A percentile compares a stretch with the other conserved stretches of the same genome.
These are phyloP conservation scores for Taenioides sp. DNA, from an alignment of 2,797 vertebrate species.

Conservation along the genomic window DNA sequence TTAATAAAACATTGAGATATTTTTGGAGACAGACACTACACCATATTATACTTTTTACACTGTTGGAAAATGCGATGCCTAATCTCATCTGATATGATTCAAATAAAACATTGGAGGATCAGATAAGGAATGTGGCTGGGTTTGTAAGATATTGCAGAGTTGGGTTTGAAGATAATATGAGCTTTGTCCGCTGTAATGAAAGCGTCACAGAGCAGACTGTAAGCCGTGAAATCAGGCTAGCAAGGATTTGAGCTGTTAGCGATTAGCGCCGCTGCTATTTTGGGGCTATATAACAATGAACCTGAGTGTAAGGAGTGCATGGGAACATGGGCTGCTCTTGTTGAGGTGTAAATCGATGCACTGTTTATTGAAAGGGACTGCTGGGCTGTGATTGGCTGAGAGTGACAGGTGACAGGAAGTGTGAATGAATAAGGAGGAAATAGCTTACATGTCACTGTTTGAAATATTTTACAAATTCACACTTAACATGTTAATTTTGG, in stretches of 20 bases:
- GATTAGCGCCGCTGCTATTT: conserved; percentile 4
- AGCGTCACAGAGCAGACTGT: background rate
- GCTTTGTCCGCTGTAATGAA: background rate
- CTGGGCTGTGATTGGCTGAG: too few species aligned
- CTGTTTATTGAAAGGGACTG: background rate
- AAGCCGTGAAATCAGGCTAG: conserved; percentile 7
- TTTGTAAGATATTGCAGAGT: conserved; percentile 14
- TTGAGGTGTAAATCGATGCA: background rate
- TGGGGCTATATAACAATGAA: background rate
- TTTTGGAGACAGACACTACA: conserved; percentile 37
- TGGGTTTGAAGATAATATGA: conserved; percentile 14
- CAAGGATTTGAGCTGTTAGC: background rate
- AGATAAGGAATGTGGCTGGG: conserved; percentile 27
- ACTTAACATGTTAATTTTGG: too few species aligned
- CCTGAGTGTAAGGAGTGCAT: background rate
- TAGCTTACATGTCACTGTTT: too few species aligned
- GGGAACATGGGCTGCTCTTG: background rate
- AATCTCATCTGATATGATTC: conserved; percentile 51
- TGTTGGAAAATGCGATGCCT: conserved; percentile 29
- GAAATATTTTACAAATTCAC: too few species aligned
- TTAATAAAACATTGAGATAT: conserved; percentile 12
- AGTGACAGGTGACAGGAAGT: too few species aligned
- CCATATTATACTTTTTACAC: conserved; percentile 18
- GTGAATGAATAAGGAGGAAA: too few species aligned
- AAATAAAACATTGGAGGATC: conserved; percentile 33